A percentile compares a stretch with the other conserved stretches of the same genome.
Evolutionary conservation across 2,888 invertebrate genomes (phyloP).

Genomic region (Hirtodrosophila alboralis): DNA sequence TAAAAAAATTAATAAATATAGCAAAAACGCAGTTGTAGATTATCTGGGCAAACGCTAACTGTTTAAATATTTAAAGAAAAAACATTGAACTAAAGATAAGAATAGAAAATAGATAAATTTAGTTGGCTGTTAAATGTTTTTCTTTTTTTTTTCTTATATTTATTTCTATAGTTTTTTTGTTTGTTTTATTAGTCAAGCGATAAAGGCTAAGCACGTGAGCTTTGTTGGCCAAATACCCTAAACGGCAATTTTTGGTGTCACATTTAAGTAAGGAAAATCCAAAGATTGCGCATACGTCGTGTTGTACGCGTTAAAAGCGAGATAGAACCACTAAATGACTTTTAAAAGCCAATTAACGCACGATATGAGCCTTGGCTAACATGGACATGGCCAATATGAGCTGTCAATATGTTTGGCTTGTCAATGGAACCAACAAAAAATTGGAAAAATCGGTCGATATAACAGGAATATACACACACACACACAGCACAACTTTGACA

Average conservation of each 20-base stretch:
- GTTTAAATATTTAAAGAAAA: constrained; percentile 24
- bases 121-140: no score
- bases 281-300: constrained; percentile 53
- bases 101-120: constrained; percentile 22
- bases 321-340: constrained; percentile 61
- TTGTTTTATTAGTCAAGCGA: constrained; percentile 17
- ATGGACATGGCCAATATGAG: constrained; percentile 28
- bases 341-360: constrained; percentile 71
- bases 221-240: constrained; percentile 21
- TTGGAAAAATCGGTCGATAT: constrained; percentile 47
- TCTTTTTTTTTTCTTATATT: no score
- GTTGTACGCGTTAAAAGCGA: constrained; percentile 26
- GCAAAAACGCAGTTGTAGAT: no score
- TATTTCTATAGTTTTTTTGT: no score
- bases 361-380: constrained; percentile 39
- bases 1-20: no score
- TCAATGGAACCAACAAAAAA: no score
- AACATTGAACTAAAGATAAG: constrained; percentile 32
- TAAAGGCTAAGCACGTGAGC: constrained; percentile 59
- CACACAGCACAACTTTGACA: constrained; percentile 24
- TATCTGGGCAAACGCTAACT: background rate
- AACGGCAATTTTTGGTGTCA: constrained; percentile 48
- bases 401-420: constrained; percentile 46
- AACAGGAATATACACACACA: no score
- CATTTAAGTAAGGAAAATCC: constrained; percentile 29